Percentiles rank a stretch among this genome's conserved stretches.
phyloP scores from a whole-genome alignment of 37 sponge, comb jelly and placozoan genomes.

The Cladorhizidae sp. region DNA sequence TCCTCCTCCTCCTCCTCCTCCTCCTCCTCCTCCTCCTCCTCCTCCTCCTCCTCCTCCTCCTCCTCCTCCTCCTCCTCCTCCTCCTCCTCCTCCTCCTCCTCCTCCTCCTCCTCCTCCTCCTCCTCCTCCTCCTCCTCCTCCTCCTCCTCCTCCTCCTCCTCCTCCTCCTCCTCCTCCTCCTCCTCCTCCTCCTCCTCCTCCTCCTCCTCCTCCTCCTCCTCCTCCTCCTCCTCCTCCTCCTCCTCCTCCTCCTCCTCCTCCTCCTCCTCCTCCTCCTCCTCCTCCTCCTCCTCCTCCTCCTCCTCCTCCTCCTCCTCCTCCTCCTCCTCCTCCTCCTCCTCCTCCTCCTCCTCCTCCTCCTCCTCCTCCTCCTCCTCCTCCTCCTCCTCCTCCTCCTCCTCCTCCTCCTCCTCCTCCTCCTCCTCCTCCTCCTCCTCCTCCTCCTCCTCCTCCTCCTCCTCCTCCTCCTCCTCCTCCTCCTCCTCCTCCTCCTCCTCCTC shows the following conservation, averaged over 20 bases:
- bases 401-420: too few relatives aligned
- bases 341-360: too few relatives aligned
- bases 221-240: conserved; percentile 4
- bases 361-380: too few relatives aligned
- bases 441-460: too few relatives aligned
- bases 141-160: conserved; percentile 1
- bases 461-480: too few relatives aligned
- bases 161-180: neutral
- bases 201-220: neutral
- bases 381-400: too few relatives aligned
- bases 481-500: too few relatives aligned
- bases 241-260: conserved; percentile 4
- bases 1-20: neutral
- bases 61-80: neutral
- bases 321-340: too few relatives aligned
- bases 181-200: neutral
- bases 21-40: neutral
- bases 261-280: neutral
- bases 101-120: neutral
- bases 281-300: neutral
- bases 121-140: neutral
- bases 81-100: neutral
- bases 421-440: too few relatives aligned
- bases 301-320: too few relatives aligned
- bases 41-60: conserved; percentile 9